phyloP scores from a whole-genome alignment of 2,888 invertebrate genomes.

The Papilio protenor region DNA sequence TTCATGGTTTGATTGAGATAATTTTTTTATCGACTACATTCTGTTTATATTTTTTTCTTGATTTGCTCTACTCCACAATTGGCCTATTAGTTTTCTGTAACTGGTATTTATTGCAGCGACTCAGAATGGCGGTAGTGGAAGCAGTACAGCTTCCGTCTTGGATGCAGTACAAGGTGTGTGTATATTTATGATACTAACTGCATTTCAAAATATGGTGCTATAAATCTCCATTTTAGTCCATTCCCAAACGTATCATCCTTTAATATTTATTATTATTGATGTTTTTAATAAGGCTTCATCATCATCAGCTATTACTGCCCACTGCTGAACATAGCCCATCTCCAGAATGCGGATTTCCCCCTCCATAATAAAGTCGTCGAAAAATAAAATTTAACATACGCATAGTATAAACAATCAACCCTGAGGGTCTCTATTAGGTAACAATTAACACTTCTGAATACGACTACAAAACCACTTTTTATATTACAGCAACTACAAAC shows the following conservation, averaged over 20 bases:
- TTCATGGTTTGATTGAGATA: neutral
- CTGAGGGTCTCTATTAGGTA: no score
- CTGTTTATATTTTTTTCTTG: neutral
- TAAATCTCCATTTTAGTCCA: no score
- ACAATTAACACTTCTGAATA: neutral
- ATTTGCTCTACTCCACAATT: neutral
- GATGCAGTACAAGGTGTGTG: neutral
- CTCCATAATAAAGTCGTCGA: no score
- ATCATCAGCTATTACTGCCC: no score
- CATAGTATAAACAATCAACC: no score
- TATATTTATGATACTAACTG: neutral
- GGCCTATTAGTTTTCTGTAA: neutral
- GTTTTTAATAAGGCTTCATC: no score
- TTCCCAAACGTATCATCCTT: no score
- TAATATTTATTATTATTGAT: no score
- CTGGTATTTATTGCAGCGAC: neutral
- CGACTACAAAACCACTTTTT: neutral
- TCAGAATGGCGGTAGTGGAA: neutral
- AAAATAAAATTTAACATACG: no score
- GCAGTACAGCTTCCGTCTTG: neutral
- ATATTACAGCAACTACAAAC: slow-evolving; percentile 1
- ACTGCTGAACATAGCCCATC: no score
- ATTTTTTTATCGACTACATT: neutral
- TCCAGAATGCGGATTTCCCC: no score
- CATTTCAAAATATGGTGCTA: no score